Conservation (phyloP, 2,888 invertebrate genomes). For the Adelphocoris suturalis region DNA sequence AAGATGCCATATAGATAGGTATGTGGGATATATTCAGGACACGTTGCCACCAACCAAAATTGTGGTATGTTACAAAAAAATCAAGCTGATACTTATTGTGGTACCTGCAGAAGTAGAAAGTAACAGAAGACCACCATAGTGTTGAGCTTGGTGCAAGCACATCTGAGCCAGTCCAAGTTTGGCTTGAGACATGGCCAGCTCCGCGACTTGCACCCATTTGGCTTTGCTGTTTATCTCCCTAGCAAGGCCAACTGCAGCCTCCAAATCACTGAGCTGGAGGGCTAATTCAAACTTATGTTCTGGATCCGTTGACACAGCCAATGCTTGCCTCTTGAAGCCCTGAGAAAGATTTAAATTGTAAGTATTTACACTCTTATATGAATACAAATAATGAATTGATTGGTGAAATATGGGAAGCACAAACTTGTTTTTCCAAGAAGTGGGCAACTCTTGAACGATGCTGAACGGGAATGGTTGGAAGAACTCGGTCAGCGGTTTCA, state of each 20-base stretch:
- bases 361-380: neutral
- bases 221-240: constrained; percentile 92
- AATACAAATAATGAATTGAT: too few relatives aligned
- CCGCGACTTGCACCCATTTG: constrained; percentile 97
- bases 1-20: too few relatives aligned
- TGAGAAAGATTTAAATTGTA: constrained; percentile 77
- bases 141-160: constrained; percentile 95
- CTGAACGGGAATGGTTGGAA: constrained; percentile 97
- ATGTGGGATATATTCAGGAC: too few relatives aligned
- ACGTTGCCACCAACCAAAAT: too few relatives aligned
- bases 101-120: constrained; percentile 89
- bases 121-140: constrained; percentile 93
- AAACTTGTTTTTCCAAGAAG: constrained; percentile 97
- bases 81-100: too few relatives aligned
- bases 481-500: constrained; percentile 94
- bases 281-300: constrained; percentile 99
- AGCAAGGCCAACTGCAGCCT: constrained; percentile 90
- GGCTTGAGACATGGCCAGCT: constrained; percentile 91
- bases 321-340: constrained; percentile 98
- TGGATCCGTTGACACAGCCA: constrained; percentile 97
- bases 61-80: too few relatives aligned
- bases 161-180: constrained; percentile 94
- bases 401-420: too few relatives aligned
- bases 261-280: constrained; percentile 91
- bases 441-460: constrained; percentile 98